Evolutionary conservation across 2,797 vertebrate genomes (phyloP).

Genomic region (Rhinella marina): DNA sequence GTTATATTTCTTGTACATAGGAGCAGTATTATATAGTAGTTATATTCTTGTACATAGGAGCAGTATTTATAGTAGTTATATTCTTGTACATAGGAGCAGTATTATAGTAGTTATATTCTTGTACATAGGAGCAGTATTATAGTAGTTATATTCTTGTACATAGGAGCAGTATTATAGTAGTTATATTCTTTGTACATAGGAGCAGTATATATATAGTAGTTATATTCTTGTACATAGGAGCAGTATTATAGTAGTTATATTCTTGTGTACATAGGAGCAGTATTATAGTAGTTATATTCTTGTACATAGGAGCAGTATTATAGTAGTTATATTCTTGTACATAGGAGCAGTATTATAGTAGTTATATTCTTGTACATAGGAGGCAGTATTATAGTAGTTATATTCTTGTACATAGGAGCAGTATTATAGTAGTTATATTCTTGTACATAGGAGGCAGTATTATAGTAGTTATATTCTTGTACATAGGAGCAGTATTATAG

Average conservation of each 20-base stretch:
- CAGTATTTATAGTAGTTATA: neutral
- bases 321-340: neutral
- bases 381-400: too few relatives aligned
- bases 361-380: too few relatives aligned
- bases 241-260: conserved; percentile 3
- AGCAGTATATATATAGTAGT: neutral
- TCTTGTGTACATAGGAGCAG: neutral
- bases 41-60: neutral
- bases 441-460: neutral
- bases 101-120: conserved; percentile 8
- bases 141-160: neutral
- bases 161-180: neutral
- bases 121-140: neutral
- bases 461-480: neutral
- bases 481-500: conserved; percentile 6
- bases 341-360: neutral
- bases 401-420: too few relatives aligned
- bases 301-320: neutral
- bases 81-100: neutral
- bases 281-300: conserved; percentile 3
- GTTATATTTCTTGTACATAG: conserved; percentile 4
- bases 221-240: neutral
- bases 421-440: conserved; percentile 1
- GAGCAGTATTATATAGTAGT: conserved; percentile 1
- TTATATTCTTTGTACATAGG: neutral